A percentile compares a stretch with the other conserved stretches of the same genome.
Evolutionary conservation across 2,797 vertebrate genomes (phyloP).

Genomic region (Pantherophis alleghaniensis): DNA sequence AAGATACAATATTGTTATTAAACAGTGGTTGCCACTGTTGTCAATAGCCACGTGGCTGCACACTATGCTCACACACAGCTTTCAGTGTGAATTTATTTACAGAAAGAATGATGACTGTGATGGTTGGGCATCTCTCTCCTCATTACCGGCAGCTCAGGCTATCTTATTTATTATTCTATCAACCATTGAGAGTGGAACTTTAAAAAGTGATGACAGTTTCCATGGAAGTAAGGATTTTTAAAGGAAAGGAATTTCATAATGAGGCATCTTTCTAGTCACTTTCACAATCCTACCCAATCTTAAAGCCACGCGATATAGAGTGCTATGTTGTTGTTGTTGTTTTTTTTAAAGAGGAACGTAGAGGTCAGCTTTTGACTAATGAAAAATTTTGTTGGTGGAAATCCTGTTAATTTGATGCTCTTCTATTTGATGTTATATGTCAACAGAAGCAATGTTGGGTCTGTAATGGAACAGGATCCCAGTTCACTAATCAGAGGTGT

Average conservation of each 20-base stretch:
- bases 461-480: neutral
- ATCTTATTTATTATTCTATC: neutral
- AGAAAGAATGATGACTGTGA: neutral
- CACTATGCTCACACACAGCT: neutral
- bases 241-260: neutral
- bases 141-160: neutral
- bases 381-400: neutral
- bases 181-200: neutral
- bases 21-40: neutral
- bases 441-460: constrained; percentile 4
- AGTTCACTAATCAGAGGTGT: neutral
- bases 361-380: neutral
- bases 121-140: neutral
- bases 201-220: neutral
- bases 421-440: neutral
- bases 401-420: neutral
- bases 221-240: too few species aligned
- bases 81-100: neutral
- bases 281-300: neutral
- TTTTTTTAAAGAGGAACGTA: neutral
- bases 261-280: neutral
- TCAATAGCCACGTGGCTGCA: neutral
- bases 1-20: neutral
- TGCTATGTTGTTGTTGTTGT: neutral
- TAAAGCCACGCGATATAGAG: neutral